Evolutionary conservation across 2,888 invertebrate genomes (phyloP).

Genomic region (Diaperis boleti): DNA sequence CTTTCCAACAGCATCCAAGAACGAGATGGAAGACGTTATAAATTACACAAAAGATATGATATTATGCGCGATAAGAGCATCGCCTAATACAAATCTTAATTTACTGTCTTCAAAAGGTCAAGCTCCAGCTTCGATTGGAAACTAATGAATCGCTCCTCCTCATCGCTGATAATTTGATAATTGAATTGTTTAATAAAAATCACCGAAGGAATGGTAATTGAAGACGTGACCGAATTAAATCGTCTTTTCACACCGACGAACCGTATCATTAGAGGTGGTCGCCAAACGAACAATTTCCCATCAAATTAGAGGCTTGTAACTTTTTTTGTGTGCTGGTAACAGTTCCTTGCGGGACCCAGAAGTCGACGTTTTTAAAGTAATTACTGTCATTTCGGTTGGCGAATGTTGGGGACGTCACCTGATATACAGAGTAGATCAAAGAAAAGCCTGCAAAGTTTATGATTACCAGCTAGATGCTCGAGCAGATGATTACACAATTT

Average conservation of each 20-base stretch:
- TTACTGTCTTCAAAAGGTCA: slow-evolving; percentile 30
- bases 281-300: slow-evolving; percentile 9
- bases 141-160: slow-evolving; percentile 14
- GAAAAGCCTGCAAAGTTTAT: neutral
- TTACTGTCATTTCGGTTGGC: slow-evolving; percentile 3
- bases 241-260: slow-evolving; percentile 4
- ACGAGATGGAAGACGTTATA: slow-evolving; percentile 9
- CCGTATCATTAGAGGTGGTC: slow-evolving; percentile 7
- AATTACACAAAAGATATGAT: slow-evolving; percentile 31
- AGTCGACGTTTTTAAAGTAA: neutral
- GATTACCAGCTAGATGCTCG: neutral
- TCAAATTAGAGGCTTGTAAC: slow-evolving; percentile 1
- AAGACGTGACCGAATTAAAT: slow-evolving; percentile 1
- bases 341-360: neutral
- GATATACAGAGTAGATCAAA: neutral
- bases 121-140: slow-evolving; percentile 23
- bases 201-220: neutral
- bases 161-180: slow-evolving; percentile 8
- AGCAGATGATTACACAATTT: neutral
- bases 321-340: slow-evolving; percentile 4
- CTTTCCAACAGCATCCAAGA: neutral
- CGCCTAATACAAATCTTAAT: slow-evolving; percentile 22
- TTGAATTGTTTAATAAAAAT: slow-evolving; percentile 11
- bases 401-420: neutral
- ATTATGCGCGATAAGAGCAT: slow-evolving; percentile 20